phyloP scores from a whole-genome alignment of 2,113 vertebrate genomes.

The Butorides virescens region DNA sequence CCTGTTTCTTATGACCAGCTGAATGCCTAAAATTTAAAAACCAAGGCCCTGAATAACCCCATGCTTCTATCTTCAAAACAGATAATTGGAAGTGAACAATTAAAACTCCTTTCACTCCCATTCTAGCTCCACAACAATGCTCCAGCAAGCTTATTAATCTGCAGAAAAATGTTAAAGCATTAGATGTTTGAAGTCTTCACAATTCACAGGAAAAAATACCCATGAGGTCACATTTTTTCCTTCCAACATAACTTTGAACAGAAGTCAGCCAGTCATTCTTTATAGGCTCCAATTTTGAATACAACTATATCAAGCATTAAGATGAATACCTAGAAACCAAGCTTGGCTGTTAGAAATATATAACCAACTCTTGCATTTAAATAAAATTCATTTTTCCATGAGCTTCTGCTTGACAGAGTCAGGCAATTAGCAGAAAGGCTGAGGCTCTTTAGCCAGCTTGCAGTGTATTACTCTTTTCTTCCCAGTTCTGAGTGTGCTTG shows the following conservation, averaged over 20 bases:
- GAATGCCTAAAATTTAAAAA: background rate
- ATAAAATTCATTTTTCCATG: background rate
- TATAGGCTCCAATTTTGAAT: background rate
- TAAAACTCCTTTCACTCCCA: background rate
- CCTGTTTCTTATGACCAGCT: background rate
- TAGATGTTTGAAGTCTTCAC: background rate
- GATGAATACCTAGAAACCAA: background rate
- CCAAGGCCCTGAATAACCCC: background rate
- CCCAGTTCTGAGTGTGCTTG: background rate
- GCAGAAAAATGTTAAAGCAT: background rate
- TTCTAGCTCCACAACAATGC: background rate
- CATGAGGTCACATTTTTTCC: rapidly evolving
- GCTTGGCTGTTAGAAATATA: background rate
- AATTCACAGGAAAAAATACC: background rate
- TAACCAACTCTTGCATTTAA: background rate
- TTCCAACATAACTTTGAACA: background rate
- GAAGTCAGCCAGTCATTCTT: background rate
- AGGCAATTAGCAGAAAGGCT: background rate
- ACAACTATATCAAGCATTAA: background rate
- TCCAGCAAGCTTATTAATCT: background rate
- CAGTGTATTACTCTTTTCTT: background rate
- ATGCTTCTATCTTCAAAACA: background rate
- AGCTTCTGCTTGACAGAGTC: background rate
- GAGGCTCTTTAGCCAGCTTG: background rate
- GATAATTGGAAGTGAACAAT: background rate